Base-by-base conservation (phyloP, 2,797 vertebrate species). In the Sebastes ruberrimus region DNA sequence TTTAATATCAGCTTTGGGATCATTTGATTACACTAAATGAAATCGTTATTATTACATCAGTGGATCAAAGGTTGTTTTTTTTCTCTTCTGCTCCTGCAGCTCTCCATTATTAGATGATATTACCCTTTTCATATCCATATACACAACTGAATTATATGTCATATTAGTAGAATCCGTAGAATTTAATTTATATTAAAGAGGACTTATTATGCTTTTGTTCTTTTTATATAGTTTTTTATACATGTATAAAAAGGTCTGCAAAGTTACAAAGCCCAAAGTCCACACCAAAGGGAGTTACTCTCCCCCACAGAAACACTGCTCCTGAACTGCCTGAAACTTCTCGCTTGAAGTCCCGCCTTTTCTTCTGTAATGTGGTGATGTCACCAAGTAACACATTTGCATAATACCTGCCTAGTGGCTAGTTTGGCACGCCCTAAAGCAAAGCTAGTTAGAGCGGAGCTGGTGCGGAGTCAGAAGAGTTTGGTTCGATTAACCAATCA, bases 1-100 rank as follows among this genome's bases (percentile, higher is more conserved):
- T 88, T 89, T 78, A 89, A 85, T 84, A 81, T 89, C 84, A 78
- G 84, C 60, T 16, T 30, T 32, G 49, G 59, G 83, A 87, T 81
- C 33, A 64, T 88, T 88, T 80, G 77, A 84, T 81, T 86, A 46
- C 25, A 57, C 56, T 66, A 28, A 82, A 90, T 85, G 25, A 82
- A 86, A 79, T 42, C 4, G 1, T 30, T 80, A 6, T 81, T 70
- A 76, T 85, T 76, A 83, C 79, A 91, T 86, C 67, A 60, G 64
- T 22, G 53, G 68, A 79, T 81, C 74, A 80, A 27, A 63, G 7
- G 5, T 32, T 27, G n/a, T 27, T 28, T 76, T 75, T 52, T 56
- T 55, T 28, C 28, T 64, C 53, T 73, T 38, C 68, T 69, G 80
- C 63, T 81, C 30, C 57, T 80, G 67, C 30, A 78, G 32, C 38